phyloP scores from a whole-genome alignment of 2,888 invertebrate species.

The Nysson spinosus region DNA sequence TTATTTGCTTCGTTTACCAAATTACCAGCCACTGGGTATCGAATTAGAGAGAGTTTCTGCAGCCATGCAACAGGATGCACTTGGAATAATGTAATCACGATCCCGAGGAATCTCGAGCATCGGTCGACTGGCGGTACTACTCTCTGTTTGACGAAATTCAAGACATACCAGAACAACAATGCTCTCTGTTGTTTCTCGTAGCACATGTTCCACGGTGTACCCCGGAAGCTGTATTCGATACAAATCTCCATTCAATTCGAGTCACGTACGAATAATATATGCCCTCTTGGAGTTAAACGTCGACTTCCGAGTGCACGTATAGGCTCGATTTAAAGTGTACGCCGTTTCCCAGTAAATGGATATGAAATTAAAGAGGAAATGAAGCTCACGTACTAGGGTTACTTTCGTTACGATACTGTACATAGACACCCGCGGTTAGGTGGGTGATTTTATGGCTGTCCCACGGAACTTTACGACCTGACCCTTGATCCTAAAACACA shows the following conservation, averaged over 20 bases:
- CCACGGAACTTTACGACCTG: slow-evolving; percentile 65
- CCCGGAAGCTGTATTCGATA: background rate
- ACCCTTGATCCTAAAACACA: slow-evolving; percentile 69
- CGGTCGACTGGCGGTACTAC: slow-evolving; percentile 20
- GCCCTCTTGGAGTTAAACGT: slow-evolving; percentile 16
- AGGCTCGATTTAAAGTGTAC: background rate
- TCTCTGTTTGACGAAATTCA: slow-evolving; percentile 46
- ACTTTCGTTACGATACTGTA: slow-evolving; percentile 18
- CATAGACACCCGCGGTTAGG: slow-evolving; percentile 52
- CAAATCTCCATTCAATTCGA: slow-evolving; percentile 5
- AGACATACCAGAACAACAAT: slow-evolving; percentile 35
- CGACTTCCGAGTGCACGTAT: slow-evolving; percentile 6
- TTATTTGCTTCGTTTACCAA: slow-evolving; percentile 25
- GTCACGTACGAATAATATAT: slow-evolving; percentile 32
- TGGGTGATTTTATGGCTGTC: slow-evolving; percentile 63
- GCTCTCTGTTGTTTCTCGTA: slow-evolving; percentile 32
- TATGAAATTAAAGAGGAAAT: slow-evolving; percentile 50
- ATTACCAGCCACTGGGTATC: slow-evolving; percentile 31
- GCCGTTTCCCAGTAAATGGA: slow-evolving; percentile 9
- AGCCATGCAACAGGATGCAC: slow-evolving; percentile 41
- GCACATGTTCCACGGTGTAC: background rate
- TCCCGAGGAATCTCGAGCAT: slow-evolving; percentile 44
- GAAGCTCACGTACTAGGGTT: slow-evolving; percentile 25
- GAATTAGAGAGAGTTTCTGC: slow-evolving; percentile 27
- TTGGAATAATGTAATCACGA: slow-evolving; percentile 48